Evolutionary conservation across 2,113 vertebrate species (phyloP).

Genomic region (Symphodus melops): DNA sequence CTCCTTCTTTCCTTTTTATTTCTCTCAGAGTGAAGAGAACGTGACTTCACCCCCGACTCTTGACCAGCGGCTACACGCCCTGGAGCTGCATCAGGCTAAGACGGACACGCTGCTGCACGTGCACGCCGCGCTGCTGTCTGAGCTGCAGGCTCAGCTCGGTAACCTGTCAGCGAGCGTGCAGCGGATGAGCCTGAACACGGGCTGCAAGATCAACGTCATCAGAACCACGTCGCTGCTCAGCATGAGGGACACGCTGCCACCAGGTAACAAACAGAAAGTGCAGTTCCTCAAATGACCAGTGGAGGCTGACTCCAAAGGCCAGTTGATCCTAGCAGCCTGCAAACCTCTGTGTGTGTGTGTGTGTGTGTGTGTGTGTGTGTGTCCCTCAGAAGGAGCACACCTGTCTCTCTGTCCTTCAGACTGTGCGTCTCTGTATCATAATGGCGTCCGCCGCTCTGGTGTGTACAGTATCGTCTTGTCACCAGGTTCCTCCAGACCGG

Average conservation of each 20-base stretch:
- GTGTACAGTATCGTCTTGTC: constrained; percentile 84
- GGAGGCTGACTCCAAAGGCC: no score
- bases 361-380: no score
- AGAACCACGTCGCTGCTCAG: constrained; percentile 1
- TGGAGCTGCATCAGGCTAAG: constrained; percentile 80
- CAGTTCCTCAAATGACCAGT: no score
- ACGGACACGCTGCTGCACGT: constrained; percentile 80
- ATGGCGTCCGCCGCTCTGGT: constrained; percentile 82
- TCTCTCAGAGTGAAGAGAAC: constrained; percentile 76
- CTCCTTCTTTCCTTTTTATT: no score
- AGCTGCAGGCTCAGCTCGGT: constrained; percentile 83
- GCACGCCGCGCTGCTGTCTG: constrained; percentile 82
- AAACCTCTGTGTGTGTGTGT: no score
- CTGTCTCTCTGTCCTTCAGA: constrained; percentile 83
- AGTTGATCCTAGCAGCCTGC: no score
- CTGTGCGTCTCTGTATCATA: constrained; percentile 75
- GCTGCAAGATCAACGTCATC: constrained; percentile 76
- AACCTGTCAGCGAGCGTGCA: constrained; percentile 80
- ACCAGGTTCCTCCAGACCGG: constrained; percentile 69
- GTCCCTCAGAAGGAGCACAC: constrained; percentile 37
- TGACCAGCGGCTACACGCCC: constrained; percentile 72
- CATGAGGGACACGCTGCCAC: constrained; percentile 34
- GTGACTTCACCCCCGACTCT: constrained; percentile 66
- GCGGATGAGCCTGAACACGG: constrained; percentile 57
- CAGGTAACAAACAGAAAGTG: constrained; percentile 39